Base-by-base conservation (phyloP, 2,888 invertebrate species). In the Leucophenga montana region DNA sequence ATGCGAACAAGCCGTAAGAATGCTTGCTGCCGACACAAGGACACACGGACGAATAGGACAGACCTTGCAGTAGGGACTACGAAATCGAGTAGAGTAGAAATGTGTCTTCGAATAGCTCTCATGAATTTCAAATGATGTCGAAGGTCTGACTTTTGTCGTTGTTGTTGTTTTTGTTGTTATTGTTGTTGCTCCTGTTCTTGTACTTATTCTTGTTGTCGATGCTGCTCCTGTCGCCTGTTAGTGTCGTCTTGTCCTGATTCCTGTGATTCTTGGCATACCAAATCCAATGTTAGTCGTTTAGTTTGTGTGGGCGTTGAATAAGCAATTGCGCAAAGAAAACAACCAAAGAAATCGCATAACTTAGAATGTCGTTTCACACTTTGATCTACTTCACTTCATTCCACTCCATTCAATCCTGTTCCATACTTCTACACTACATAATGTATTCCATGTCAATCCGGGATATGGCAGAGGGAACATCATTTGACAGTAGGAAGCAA, bases 251-350 rank as follows among this genome's bases (percentile, higher is more conserved):
- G 81, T 79, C 82, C 78, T 82, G 81, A 82, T 82, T 80, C 78
- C 70, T 73, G 22, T 77, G 78, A 82, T 82, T 80, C 78, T 66
- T 81, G 82, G 78, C 82, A 81, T 82, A 81, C 82, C 82, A 79
- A 50, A 50, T 50, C 50, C 50, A 50, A 50, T 50, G 50, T 50
- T 16, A 50, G 50, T 50, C 50, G 50, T 50, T 50, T 50, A 50
- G 50, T 50, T 50, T 50, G 50, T 50, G 50, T 18, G 50, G 50
- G 50, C 18, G 50, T 50, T 50, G 39, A 39, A 39, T 39, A 39
- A 39, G 39, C 27, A 39, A 39, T 39, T 39, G 39, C 39, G 39
- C 39, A 5, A 39, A 39, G 39, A 39, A 39, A 75, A 69, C 56
- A 61, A 69, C 16, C 44, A 54, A 27, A 64, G 11, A 18, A 27